Conservation (phyloP, 2,888 invertebrate genomes). For the Oasisia sp. region DNA sequence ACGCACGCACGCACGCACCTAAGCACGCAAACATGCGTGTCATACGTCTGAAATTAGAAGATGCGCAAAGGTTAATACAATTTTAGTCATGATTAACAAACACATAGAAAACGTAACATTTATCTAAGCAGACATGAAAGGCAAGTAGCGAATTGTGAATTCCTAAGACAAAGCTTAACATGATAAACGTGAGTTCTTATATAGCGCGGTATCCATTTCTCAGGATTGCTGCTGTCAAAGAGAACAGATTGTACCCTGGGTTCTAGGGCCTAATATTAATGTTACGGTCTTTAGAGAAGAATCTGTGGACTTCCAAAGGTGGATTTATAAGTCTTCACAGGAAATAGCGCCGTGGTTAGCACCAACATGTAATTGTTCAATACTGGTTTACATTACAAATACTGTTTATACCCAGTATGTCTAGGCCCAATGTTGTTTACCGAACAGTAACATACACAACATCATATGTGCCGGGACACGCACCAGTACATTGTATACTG, state of each 20-base stretch:
- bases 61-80: background rate
- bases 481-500: background rate
- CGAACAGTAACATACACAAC: background rate
- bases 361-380: background rate
- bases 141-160: background rate
- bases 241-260: background rate
- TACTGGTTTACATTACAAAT: background rate
- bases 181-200: too few relatives aligned
- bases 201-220: background rate
- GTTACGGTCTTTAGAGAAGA: background rate
- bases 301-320: background rate
- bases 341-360: background rate
- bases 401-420: background rate
- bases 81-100: background rate
- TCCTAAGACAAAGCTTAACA: too few relatives aligned
- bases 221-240: background rate
- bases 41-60: background rate
- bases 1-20: background rate
- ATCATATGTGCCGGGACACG: background rate
- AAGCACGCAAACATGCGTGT: background rate
- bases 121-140: background rate
- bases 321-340: background rate
- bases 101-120: background rate
- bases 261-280: background rate
- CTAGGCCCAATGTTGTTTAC: background rate